phyloP scores from a whole-genome alignment of 1,140 invertebrate genomes.

The Drosophila chauvacae region DNA sequence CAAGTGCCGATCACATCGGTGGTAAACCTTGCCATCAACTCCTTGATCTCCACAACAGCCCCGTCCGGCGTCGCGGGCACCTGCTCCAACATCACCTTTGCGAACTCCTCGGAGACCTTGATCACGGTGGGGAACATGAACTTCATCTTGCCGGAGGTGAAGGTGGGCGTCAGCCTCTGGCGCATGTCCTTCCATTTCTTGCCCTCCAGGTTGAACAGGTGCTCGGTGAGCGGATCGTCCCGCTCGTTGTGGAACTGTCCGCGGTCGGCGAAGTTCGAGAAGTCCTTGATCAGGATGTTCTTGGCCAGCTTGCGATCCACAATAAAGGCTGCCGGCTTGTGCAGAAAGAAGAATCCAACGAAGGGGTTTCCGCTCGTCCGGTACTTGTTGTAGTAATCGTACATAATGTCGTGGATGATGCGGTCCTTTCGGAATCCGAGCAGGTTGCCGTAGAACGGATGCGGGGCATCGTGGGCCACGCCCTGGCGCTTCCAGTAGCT shows the following conservation, averaged over 20 bases:
- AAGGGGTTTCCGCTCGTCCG: constrained; percentile 62
- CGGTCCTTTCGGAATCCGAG: constrained; percentile 53
- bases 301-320: constrained; percentile 82
- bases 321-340: constrained; percentile 49
- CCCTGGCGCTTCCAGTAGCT: constrained; percentile 84
- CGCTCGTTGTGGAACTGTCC: constrained; percentile 84
- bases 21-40: constrained; percentile 87
- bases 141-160: constrained; percentile 86
- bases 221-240: constrained; percentile 74
- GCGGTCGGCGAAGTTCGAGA: constrained; percentile 86
- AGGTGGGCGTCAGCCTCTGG: constrained; percentile 85
- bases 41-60: constrained; percentile 86
- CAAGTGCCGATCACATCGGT: constrained; percentile 87
- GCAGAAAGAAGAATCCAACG: constrained; percentile 61
- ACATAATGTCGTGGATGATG: constrained; percentile 27
- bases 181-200: constrained; percentile 85
- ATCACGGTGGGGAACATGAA: constrained; percentile 85
- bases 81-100: constrained; percentile 55
- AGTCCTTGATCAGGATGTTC: constrained; percentile 86
- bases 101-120: constrained; percentile 65
- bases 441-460: constrained; percentile 79
- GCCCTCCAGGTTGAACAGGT: constrained; percentile 82
- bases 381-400: constrained; percentile 59
- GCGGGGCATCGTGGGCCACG: constrained; percentile 81
- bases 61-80: constrained; percentile 44